phyloP scores from a whole-genome alignment of 2,888 invertebrate species.

The Oasisia sp. region DNA sequence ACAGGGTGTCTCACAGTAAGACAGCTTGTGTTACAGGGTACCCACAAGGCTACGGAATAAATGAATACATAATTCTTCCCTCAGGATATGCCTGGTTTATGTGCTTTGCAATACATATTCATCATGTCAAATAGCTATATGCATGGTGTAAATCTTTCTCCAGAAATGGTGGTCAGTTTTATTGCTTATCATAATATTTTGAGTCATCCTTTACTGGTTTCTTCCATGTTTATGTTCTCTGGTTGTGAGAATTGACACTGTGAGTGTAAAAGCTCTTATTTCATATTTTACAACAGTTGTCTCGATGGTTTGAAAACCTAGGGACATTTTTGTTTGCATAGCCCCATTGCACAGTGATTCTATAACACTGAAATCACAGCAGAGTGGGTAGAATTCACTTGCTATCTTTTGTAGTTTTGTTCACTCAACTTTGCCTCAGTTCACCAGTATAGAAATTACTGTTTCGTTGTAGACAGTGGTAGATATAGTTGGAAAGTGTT shows the following conservation, averaged over 20 bases:
- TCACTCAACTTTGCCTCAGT: no score
- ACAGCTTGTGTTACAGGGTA: no score
- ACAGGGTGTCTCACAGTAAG: background rate
- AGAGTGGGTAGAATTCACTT: no score
- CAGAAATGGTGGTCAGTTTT: background rate
- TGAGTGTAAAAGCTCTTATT: background rate
- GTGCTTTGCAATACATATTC: background rate
- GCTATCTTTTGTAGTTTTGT: no score
- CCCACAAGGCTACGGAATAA: background rate
- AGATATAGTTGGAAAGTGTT: no score
- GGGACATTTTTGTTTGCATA: background rate
- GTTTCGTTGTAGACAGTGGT: no score
- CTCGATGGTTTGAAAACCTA: background rate
- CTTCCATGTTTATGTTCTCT: background rate
- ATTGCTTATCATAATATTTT: background rate
- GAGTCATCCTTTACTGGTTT: background rate
- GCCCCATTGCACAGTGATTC: background rate
- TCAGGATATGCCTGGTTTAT: background rate
- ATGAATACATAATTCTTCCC: constrained; percentile 17
- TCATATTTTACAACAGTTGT: background rate
- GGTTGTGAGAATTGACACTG: background rate
- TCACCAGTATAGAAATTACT: no score
- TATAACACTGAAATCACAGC: no score
- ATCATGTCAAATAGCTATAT: background rate
- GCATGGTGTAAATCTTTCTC: background rate